phyloP scores from a whole-genome alignment of 2,113 vertebrate genomes.

The Ceyx melanurus region DNA sequence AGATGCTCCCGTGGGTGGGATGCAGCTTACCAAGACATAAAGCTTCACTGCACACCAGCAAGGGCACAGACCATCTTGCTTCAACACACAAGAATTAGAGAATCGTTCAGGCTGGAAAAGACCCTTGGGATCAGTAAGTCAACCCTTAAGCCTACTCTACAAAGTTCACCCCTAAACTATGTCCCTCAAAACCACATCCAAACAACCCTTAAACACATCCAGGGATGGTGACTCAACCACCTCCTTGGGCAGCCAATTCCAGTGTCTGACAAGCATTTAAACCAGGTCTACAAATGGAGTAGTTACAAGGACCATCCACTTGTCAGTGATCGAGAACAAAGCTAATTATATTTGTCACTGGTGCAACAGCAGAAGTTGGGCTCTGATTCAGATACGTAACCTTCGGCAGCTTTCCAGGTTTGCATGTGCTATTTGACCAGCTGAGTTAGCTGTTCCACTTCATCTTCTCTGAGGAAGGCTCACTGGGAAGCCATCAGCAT shows the following conservation, averaged over 20 bases:
- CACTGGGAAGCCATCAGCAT: background rate
- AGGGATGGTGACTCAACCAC: no score
- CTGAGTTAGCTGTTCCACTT: background rate
- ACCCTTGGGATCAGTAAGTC: no score
- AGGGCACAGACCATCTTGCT: fast-evolving
- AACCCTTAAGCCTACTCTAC: no score
- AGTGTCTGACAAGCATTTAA: background rate
- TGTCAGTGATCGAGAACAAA: background rate
- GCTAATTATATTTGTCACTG: fast-evolving
- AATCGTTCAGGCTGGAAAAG: no score
- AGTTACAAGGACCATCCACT: background rate
- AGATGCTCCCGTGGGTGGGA: fast-evolving
- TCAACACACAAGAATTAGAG: background rate
- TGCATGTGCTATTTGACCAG: background rate
- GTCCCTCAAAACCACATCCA: no score
- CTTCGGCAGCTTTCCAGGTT: background rate
- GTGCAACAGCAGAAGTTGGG: background rate
- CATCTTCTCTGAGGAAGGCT: background rate
- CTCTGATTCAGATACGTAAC: background rate
- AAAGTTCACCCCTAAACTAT: no score
- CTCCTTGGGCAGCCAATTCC: no score
- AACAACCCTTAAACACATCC: no score
- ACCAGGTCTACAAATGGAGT: fast-evolving
- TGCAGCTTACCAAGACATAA: background rate
- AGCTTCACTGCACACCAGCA: background rate